phyloP scores from a whole-genome alignment of 2,888 invertebrate species.

The Phengaris arion region DNA sequence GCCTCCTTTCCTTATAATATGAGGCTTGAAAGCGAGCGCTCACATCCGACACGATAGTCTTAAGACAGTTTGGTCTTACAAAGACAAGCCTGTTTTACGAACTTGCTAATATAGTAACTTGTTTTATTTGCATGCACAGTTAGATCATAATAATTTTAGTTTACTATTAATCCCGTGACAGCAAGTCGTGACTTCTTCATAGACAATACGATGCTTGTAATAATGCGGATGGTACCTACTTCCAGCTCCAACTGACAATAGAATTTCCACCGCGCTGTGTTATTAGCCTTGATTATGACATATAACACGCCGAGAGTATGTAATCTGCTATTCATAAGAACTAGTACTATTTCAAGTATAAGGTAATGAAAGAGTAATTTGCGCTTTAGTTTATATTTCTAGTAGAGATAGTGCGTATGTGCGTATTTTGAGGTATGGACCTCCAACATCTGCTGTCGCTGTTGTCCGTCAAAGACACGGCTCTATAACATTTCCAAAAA shows the following conservation, averaged over 20 bases:
- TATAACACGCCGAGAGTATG: conserved; percentile 13
- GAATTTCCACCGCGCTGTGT: conserved; percentile 29
- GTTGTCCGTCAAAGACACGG: not conserved
- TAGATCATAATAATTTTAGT: conserved; percentile 15
- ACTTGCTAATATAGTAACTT: not conserved
- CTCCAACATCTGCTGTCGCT: not conserved
- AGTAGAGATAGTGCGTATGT: not conserved
- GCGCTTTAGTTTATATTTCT: not conserved
- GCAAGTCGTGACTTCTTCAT: conserved; percentile 38
- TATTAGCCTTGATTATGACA: conserved; percentile 23
- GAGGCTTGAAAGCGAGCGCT: no score
- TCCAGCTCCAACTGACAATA: conserved; percentile 38
- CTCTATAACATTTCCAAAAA: no score
- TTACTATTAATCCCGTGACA: conserved; percentile 7
- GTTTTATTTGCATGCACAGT: conserved; percentile 1
- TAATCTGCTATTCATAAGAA: not conserved
- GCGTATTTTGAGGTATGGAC: not conserved
- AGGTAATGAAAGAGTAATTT: not conserved
- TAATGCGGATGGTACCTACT: conserved; percentile 44
- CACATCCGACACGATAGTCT: no score
- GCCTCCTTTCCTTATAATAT: no score
- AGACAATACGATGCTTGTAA: conserved; percentile 44
- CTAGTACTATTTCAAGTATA: not conserved
- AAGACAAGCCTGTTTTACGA: no score
- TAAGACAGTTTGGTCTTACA: no score